Evolutionary conservation across 1,140 invertebrate genomes (phyloP), one percentile per base, ranked within the genome.

Genomic region (Drosophila navojoa): DNA sequence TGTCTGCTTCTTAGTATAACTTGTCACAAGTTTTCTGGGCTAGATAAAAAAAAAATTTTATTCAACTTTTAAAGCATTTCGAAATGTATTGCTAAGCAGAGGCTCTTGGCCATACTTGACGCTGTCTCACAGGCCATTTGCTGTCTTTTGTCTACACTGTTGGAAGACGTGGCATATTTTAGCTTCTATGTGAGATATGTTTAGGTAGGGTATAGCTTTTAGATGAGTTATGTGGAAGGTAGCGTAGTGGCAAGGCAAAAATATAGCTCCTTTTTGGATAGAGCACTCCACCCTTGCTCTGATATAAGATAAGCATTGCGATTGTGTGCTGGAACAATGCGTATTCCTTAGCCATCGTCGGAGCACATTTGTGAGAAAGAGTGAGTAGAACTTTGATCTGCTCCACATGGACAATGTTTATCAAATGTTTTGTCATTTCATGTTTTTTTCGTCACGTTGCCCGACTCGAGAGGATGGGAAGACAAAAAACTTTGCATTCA

Each of bases 381-480:
- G 44, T n/a, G 44, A n/a, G 59, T 11, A 0, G 32, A 54, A 55
- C 25, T 42, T 63, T 47, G 67, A 74, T 52, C 35, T 74, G 71
- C 50, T 66, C 68, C 81, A 70, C 77, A 81, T 87, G 76, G 79
- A 76, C 81, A 82, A 82, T 86, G 82, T 87, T 86, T 86, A 86
- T 87, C 82, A 87, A 86, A 86, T 87, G 82, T 82, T 86, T 87
- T 78, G 77, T 69, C 71, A 69, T 86, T 79, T 76, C 79, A 15
- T 15, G 13, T 67, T 86, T 82, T 79, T 79, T 86, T 78, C 87
- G 82, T 87, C 82, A 87, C 81, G 82, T 86, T 62, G 45, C 72
- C 54, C 55, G 44, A 13, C 32, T 22, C 44, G 3, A 25, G 22
- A 11, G 25, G 25, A 44, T 9, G 15, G 42, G 47, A 11, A 49